These are phyloP conservation scores for Ispidina lecontei DNA, from an alignment of 2,797 vertebrate species.

Conservation along the genomic window DNA sequence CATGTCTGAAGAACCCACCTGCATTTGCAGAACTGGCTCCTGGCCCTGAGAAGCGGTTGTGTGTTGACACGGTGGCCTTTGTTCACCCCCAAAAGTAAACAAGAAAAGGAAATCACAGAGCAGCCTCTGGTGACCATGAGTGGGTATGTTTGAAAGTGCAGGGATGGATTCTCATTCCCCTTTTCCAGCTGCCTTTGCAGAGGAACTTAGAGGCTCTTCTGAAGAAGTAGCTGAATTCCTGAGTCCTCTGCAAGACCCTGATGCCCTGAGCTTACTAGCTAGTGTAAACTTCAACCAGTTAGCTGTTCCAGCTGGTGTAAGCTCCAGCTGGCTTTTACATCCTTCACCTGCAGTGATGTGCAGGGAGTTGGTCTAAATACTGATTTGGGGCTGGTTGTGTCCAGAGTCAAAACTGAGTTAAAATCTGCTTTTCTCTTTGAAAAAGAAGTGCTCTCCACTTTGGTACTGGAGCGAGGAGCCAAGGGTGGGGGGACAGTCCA, in stretches of 20 bases:
- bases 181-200: background rate
- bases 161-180: background rate
- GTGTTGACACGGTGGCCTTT: background rate
- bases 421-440: background rate
- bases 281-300: background rate
- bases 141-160: background rate
- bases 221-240: background rate
- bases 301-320: background rate
- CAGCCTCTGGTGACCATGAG: background rate
- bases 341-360: background rate
- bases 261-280: background rate
- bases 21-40: background rate
- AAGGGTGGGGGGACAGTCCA: background rate
- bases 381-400: background rate
- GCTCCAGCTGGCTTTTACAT: background rate
- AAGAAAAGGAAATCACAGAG: background rate
- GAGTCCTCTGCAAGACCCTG: background rate
- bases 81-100: background rate
- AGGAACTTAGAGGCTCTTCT: background rate
- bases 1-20: background rate
- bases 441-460: background rate
- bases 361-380: background rate
- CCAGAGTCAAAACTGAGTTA: background rate
- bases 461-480: background rate
- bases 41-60: fast-evolving